Conservation (phyloP, 2,113 vertebrate genomes). For the Craseonycteris thonglongyai region DNA sequence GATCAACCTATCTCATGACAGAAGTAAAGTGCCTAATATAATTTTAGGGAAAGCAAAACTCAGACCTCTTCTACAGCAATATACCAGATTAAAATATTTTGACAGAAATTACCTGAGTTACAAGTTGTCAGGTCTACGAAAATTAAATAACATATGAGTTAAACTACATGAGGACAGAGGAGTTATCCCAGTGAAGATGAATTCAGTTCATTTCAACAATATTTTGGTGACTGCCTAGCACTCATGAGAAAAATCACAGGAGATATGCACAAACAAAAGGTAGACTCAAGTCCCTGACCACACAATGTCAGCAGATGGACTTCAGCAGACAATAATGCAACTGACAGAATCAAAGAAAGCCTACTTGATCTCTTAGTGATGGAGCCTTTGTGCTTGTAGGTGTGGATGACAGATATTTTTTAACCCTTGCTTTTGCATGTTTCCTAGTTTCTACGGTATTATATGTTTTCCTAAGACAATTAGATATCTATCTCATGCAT, state of each 20-base stretch:
- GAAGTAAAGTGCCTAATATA: background rate
- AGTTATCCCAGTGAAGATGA: background rate
- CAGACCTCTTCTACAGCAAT: background rate
- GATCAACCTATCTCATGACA: background rate
- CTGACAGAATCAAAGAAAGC: background rate
- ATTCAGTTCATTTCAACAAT: background rate
- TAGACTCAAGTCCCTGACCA: background rate
- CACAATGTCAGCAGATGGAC: background rate
- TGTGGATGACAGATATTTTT: background rate
- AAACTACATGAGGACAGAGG: background rate
- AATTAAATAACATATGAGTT: background rate
- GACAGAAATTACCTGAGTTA: background rate
- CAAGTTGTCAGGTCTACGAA: background rate
- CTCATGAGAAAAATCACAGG: background rate
- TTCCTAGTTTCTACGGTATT: background rate
- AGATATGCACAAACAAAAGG: background rate
- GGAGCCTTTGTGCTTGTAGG: background rate
- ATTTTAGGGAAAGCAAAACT: background rate
- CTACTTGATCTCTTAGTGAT: background rate
- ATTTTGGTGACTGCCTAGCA: background rate
- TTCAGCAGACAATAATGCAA: background rate
- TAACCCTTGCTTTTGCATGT: background rate
- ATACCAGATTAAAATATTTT: background rate
- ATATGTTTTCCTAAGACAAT: background rate
- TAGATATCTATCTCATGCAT: background rate